phyloP scores from a whole-genome alignment of 2,113 vertebrate species.

The Rhinoderma darwinii region DNA sequence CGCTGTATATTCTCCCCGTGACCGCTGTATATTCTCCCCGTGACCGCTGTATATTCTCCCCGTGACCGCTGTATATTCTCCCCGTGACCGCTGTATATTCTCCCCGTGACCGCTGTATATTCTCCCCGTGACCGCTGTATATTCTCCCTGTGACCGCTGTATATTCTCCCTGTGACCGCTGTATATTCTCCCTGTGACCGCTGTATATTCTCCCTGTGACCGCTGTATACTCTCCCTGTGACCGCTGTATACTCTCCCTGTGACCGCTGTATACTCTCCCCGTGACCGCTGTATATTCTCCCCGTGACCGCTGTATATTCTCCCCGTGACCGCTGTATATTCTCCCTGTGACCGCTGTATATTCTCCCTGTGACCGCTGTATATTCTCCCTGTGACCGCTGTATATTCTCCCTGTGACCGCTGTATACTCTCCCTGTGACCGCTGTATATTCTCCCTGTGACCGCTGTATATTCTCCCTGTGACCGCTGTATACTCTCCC shows the following conservation, averaged over 20 bases:
- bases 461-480: neutral
- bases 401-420: neutral
- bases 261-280: neutral
- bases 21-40: neutral
- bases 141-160: neutral
- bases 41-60: neutral
- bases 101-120: neutral
- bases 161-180: neutral
- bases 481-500: neutral
- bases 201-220: neutral
- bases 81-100: neutral
- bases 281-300: neutral
- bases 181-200: neutral
- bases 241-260: neutral
- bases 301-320: neutral
- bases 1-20: neutral
- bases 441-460: neutral
- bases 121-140: neutral
- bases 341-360: neutral
- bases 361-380: neutral
- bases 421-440: neutral
- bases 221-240: neutral
- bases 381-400: neutral
- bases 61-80: neutral
- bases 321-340: neutral